Conservation (phyloP, 2,888 invertebrate species). For the Euplagia quadripunctaria region DNA sequence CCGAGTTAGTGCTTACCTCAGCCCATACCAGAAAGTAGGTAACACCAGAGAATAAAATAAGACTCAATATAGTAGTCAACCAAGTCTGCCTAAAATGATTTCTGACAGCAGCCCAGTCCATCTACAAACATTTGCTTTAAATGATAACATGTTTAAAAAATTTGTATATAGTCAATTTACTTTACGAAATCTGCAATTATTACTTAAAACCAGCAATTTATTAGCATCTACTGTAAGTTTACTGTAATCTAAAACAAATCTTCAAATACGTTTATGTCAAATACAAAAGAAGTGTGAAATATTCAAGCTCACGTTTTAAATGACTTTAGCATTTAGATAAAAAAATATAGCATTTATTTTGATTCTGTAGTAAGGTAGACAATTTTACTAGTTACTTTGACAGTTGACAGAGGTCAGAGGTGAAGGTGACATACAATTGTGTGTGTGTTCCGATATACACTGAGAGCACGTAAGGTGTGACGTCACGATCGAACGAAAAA, state of each 20-base stretch:
- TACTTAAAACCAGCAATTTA: not conserved
- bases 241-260: not conserved
- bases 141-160: not conserved
- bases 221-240: not conserved
- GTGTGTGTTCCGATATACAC: too few species aligned
- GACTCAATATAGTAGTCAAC: slow-evolving; percentile 91
- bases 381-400: too few species aligned
- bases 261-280: not conserved
- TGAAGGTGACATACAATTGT: too few species aligned
- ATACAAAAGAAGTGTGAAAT: not conserved
- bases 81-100: slow-evolving; percentile 90
- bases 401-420: too few species aligned
- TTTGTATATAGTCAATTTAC: not conserved
- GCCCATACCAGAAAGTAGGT: slow-evolving; percentile 93
- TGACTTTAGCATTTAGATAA: not conserved
- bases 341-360: too few species aligned
- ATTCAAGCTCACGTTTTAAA: not conserved
- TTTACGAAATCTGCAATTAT: not conserved
- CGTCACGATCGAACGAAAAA: too few species aligned
- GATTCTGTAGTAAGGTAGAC: not conserved
- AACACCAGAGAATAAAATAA: slow-evolving; percentile 89
- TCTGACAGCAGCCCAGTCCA: slow-evolving; percentile 74
- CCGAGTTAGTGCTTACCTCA: slow-evolving; percentile 88
- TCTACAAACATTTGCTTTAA: slow-evolving; percentile 52
- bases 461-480: too few species aligned